These are phyloP conservation scores for Syrphus vitripennis DNA, from an alignment of 2,888 invertebrate genomes.

Conservation along the genomic window DNA sequence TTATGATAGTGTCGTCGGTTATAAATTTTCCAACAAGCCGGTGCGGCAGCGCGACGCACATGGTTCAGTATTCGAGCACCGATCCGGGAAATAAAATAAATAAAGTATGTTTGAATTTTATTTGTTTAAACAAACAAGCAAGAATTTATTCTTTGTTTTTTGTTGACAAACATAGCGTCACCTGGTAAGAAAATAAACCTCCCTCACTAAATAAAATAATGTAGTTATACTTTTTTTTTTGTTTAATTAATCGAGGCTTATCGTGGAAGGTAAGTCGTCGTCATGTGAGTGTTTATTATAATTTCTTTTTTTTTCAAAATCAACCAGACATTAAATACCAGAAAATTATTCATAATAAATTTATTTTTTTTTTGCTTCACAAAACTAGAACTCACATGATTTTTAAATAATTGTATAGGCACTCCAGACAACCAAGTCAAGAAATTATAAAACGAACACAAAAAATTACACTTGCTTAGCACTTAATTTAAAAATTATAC, in stretches of 20 bases:
- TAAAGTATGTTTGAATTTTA: not conserved
- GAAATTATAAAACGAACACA: not conserved
- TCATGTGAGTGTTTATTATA: not conserved
- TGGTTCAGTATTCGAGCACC: not conserved
- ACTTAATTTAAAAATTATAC: conserved; percentile 7
- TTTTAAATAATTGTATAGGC: not conserved
- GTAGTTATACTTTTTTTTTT: too few species aligned
- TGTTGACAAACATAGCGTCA: conserved; percentile 1
- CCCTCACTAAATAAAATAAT: not conserved
- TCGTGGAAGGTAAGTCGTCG: not conserved
- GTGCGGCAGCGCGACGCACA: not conserved
- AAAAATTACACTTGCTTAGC: conserved; percentile 31
- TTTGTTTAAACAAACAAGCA: not conserved
- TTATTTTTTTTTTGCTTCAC: not conserved
- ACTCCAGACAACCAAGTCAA: conserved; percentile 10
- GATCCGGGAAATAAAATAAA: not conserved
- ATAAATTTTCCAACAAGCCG: conserved; percentile 3
- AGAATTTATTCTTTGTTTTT: not conserved
- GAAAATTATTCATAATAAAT: not conserved
- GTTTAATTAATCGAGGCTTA: not conserved
- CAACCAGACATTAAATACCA: conserved; percentile 22
- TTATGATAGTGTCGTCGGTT: not conserved
- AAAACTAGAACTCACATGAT: conserved; percentile 57
- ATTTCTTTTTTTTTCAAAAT: not conserved
- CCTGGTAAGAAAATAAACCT: not conserved